Percentiles rank a stretch among this genome's conserved stretches.
Conservation (phyloP, 2,888 invertebrate genomes). For the Drosophila siamana region DNA sequence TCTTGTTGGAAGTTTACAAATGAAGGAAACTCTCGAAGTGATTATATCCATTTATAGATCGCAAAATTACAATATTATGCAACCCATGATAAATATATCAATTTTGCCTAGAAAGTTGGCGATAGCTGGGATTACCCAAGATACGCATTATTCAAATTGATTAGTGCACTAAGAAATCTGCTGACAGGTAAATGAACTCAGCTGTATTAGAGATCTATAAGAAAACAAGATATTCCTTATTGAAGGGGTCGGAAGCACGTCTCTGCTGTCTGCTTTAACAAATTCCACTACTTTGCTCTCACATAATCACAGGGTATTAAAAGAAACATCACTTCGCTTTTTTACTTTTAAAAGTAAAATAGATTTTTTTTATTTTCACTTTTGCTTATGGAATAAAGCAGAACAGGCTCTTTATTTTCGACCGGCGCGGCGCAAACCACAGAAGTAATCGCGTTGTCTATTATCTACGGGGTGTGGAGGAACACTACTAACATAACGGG, state of each 20-base stretch:
- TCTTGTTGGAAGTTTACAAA: no score
- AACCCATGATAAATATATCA: background rate
- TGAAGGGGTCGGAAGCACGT: no score
- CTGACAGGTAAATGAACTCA: no score
- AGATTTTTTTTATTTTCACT: slow-evolving; percentile 39
- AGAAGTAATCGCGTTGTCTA: slow-evolving; percentile 71
- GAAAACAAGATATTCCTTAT: no score
- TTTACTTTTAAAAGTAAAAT: slow-evolving; percentile 68
- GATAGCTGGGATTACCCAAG: background rate
- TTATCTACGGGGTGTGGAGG: slow-evolving; percentile 52
- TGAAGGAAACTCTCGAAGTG: no score
- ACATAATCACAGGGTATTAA: slow-evolving; percentile 11
- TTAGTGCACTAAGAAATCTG: no score
- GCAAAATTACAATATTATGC: background rate
- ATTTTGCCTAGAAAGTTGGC: background rate
- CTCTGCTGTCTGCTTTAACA: background rate
- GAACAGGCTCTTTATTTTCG: slow-evolving; percentile 49
- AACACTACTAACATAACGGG: slow-evolving; percentile 59
- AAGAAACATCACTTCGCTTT: slow-evolving; percentile 35
- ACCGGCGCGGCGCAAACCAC: slow-evolving; percentile 78
- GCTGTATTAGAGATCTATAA: no score
- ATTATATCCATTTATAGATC: background rate
- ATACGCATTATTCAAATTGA: background rate
- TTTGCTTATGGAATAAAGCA: slow-evolving; percentile 48
- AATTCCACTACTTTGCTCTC: background rate